These are phyloP conservation scores for Caerostris extrusa DNA, from an alignment of 1,140 invertebrate genomes.

Conservation along the genomic window DNA sequence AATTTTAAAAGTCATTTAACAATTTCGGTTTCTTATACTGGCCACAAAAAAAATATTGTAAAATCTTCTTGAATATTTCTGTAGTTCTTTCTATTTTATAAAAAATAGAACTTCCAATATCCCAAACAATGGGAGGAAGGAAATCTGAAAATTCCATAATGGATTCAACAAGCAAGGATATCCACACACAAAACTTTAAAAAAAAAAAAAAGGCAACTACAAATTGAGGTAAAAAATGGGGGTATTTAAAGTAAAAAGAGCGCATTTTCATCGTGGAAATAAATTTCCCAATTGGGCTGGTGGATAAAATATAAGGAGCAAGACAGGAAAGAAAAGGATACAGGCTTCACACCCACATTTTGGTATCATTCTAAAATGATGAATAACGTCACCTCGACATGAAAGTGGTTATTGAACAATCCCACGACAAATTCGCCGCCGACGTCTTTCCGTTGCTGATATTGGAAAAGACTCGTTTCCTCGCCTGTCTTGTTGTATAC, in stretches of 20 bases:
- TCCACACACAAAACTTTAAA: too few relatives aligned
- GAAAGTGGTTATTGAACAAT: conserved; percentile 67
- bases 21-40: too few relatives aligned
- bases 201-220: too few relatives aligned
- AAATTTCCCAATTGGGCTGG: conserved; percentile 41
- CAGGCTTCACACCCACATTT: neutral
- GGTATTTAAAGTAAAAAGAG: neutral
- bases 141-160: too few relatives aligned
- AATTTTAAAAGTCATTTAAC: too few relatives aligned
- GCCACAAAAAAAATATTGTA: too few relatives aligned
- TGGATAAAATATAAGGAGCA: conserved; percentile 23
- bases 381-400: conserved; percentile 55
- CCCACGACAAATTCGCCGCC: conserved; percentile 45
- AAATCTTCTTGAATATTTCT: too few relatives aligned
- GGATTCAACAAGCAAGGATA: too few relatives aligned
- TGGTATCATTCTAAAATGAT: conserved; percentile 39
- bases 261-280: neutral
- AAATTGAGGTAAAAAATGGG: too few relatives aligned
- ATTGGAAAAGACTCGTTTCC: conserved; percentile 13
- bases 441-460: conserved; percentile 6
- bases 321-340: neutral
- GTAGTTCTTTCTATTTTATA: too few relatives aligned
- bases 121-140: too few relatives aligned
- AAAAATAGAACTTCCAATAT: too few relatives aligned
- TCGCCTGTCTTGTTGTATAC: conserved; percentile 5